Evolutionary conservation across 2,888 invertebrate genomes (phyloP), one percentile per base, ranked within the genome.

Genomic region (Himalopsyche tibetana): DNA sequence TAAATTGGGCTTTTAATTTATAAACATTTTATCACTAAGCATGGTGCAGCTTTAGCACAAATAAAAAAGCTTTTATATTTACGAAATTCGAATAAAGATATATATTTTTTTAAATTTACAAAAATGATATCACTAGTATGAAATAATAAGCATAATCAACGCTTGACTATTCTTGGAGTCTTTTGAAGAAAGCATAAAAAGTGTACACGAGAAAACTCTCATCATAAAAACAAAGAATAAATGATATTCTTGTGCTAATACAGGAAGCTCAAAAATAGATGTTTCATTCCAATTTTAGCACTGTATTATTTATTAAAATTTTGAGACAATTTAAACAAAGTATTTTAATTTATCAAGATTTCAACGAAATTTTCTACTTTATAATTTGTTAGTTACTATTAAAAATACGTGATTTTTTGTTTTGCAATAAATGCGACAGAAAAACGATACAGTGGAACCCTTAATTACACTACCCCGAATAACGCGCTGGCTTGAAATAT

Each of bases 101-200:
- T 4, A 38, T 74, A 38, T 74, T 36, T 74, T 38, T 74, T 38
- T 0, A 38, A n/a, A n/a, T 74, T 15, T 4, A 12, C 38, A 74
- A 74, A 74, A 74, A 74, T 15, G 36, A 15, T 12, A 15, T 74
- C 74, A 74, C 38, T 74, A 38, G 74, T 74, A 74, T 38, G 28
- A 74, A 38, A 74, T 74, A 74, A 74, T 38, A 74, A 74, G 74
- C 74, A 38, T 74, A 38, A 74, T 74, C 74, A 74, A 74, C 36
- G 74, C 74, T 74, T 74, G 0, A 74, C 74, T 38, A 74, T 74
- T 74, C 74, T 15, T 74, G 9, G 74, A 74, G 15, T 12, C 38
- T 74, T 74, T 74, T 74, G 74, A 74, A n/a, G 38, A 74, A 69
- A 74, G 19, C 9, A 69, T 28, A 36, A 69, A 69, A 69, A 69